Conservation (phyloP, 1,140 invertebrate species). For the Diorhabda sublineata region DNA sequence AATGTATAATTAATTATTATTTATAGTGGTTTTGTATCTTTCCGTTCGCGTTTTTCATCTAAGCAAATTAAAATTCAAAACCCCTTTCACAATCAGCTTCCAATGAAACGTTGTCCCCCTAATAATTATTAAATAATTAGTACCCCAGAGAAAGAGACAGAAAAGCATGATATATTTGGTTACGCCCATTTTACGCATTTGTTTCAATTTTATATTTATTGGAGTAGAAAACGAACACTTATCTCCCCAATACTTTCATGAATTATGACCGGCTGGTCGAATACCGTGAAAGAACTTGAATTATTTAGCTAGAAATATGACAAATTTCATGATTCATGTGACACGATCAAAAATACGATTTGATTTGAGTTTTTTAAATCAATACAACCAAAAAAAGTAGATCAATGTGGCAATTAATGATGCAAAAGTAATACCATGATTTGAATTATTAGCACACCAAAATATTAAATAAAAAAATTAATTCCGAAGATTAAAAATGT, state of each 20-base stretch:
- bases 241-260: constrained; percentile 17
- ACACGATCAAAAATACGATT: not conserved
- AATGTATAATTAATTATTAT: too few relatives aligned
- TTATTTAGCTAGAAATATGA: constrained; percentile 18
- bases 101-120: not conserved
- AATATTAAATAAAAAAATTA: too few relatives aligned
- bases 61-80: too few relatives aligned
- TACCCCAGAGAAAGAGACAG: constrained; percentile 10
- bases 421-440: too few relatives aligned
- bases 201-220: constrained; percentile 33
- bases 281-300: constrained; percentile 10
- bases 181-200: constrained; percentile 29
- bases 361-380: too few relatives aligned
- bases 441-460: too few relatives aligned
- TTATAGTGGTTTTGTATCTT: too few relatives aligned
- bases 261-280: constrained; percentile 16
- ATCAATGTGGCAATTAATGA: too few relatives aligned
- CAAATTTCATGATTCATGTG: constrained; percentile 18
- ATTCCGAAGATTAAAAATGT: too few relatives aligned
- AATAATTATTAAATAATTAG: constrained; percentile 33
- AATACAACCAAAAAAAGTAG: too few relatives aligned
- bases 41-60: too few relatives aligned
- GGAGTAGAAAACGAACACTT: constrained; percentile 22
- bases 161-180: constrained; percentile 28
- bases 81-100: too few relatives aligned